A percentile compares a stretch with the other conserved stretches of the same genome.
Evolutionary conservation across 2,797 vertebrate species (phyloP).

Genomic region (Antrozous pallidus): DNA sequence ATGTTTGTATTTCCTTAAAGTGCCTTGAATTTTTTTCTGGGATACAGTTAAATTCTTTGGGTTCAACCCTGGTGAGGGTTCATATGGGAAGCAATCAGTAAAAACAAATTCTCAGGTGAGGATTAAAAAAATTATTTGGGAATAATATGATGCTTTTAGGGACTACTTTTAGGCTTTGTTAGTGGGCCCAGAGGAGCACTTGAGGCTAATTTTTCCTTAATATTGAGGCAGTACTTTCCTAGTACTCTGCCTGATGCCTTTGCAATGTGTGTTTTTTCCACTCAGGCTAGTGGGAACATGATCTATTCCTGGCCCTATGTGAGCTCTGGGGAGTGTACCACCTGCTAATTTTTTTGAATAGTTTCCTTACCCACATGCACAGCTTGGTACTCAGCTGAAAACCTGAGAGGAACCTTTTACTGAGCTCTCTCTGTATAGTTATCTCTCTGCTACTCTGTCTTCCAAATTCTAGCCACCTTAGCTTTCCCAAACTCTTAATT

Average conservation of each 20-base stretch:
- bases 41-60: slow-evolving; percentile 5
- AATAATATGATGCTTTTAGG: neutral
- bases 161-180: slow-evolving; percentile 33
- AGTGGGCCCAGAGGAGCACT: neutral
- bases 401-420: neutral
- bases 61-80: neutral
- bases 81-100: neutral
- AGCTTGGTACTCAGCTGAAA: neutral
- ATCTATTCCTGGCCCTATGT: neutral
- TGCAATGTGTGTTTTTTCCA: neutral
- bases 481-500: neutral
- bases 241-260: neutral
- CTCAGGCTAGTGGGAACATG: neutral
- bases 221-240: neutral
- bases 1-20: slow-evolving; percentile 44
- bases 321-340: neutral
- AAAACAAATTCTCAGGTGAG: neutral
- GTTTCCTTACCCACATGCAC: neutral
- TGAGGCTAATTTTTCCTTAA: slow-evolving; percentile 6
- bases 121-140: neutral
- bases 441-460: neutral
- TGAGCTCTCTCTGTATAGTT: neutral
- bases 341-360: neutral
- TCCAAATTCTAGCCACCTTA: neutral
- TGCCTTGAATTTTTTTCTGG: neutral